A percentile compares a stretch with the other conserved stretches of the same genome.
Evolutionary conservation across 2,113 vertebrate species (phyloP).

Genomic region (Phasianus colchicus): DNA sequence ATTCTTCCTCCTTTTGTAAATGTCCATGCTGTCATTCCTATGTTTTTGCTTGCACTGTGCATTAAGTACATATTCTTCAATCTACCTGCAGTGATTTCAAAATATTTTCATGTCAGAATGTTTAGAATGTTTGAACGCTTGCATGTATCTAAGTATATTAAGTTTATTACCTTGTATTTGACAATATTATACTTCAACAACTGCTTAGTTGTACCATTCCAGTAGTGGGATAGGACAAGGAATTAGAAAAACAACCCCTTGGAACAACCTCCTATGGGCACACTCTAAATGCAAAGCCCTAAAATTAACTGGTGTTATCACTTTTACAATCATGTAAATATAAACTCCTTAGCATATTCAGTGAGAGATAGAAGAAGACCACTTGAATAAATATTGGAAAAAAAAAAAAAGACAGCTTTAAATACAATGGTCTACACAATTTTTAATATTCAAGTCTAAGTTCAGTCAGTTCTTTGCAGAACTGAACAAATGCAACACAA

Average conservation of each 20-base stretch:
- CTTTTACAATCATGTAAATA: background rate
- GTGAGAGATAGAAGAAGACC: background rate
- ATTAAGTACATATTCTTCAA: background rate
- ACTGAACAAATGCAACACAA: conserved; percentile 12
- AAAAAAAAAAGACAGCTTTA: background rate
- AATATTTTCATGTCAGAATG: background rate
- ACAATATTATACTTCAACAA: background rate
- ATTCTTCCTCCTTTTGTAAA: background rate
- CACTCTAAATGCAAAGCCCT: conserved; percentile 11
- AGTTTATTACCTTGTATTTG: background rate
- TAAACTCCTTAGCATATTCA: conserved; percentile 19
- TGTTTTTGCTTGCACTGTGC: background rate
- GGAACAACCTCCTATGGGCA: background rate
- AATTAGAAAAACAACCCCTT: background rate
- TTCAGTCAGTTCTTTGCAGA: conserved; percentile 8
- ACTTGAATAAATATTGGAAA: background rate
- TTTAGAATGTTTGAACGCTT: background rate
- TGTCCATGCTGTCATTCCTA: background rate
- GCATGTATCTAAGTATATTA: background rate
- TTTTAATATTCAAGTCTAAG: conserved; percentile 12
- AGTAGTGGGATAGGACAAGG: background rate
- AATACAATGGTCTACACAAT: background rate
- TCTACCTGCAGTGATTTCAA: background rate
- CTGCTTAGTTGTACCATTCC: background rate
- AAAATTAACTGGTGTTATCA: conserved; percentile 12